Conservation (phyloP, 2,888 invertebrate genomes). For the Noctua janthe region DNA sequence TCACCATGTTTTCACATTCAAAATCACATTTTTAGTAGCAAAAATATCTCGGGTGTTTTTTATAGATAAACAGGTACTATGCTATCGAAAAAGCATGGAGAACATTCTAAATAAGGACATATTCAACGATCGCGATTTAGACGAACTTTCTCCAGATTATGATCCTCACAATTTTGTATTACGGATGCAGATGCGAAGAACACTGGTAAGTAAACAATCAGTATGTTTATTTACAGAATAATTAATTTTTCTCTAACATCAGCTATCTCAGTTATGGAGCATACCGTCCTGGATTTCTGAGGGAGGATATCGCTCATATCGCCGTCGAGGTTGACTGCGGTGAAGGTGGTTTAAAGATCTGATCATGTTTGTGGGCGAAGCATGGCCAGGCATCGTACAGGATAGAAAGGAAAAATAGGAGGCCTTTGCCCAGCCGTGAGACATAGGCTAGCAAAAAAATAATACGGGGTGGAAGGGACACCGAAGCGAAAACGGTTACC, state of each 20-base stretch:
- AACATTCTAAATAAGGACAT: slow-evolving; percentile 79
- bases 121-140: slow-evolving; percentile 74
- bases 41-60: not conserved
- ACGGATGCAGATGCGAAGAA: slow-evolving; percentile 79
- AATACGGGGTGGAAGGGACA: not conserved
- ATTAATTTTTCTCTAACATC: not conserved
- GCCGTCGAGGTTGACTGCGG: not conserved
- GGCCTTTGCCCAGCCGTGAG: not conserved
- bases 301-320: not conserved
- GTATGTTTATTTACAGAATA: not conserved
- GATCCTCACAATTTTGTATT: slow-evolving; percentile 71
- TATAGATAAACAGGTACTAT: slow-evolving; percentile 34
- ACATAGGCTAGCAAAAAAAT: not conserved
- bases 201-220: slow-evolving; percentile 71
- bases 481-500: too few species aligned
- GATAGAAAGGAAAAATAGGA: not conserved
- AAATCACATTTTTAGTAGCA: not conserved
- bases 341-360: not conserved
- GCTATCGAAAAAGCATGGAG: slow-evolving; percentile 73
- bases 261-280: not conserved
- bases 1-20: not conserved
- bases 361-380: not conserved
- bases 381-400: not conserved
- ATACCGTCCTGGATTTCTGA: not conserved
- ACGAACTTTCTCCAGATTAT: slow-evolving; percentile 79